Percentiles rank a stretch among this genome's conserved stretches.
These are phyloP conservation scores for Pseudopipra pipra DNA, from an alignment of 2,113 vertebrate species.

Conservation along the genomic window DNA sequence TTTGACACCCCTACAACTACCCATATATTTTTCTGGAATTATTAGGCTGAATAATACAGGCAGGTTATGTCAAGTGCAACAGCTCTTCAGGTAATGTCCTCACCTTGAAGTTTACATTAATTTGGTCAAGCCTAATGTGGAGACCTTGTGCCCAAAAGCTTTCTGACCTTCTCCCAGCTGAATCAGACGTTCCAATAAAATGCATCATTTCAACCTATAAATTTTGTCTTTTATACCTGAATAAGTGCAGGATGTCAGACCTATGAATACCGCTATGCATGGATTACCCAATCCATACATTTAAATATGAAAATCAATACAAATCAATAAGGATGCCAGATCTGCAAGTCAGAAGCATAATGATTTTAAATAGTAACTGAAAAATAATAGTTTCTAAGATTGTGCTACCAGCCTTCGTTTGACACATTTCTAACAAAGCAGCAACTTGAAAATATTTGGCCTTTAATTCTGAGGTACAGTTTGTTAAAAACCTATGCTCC, in stretches of 20 bases:
- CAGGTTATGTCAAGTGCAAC: background rate
- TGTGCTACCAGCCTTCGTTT: background rate
- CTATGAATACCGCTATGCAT: background rate
- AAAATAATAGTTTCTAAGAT: background rate
- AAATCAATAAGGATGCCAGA: background rate
- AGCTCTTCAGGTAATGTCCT: background rate
- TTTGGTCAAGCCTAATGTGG: background rate
- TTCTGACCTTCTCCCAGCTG: background rate
- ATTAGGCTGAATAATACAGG: background rate
- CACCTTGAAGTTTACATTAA: background rate
- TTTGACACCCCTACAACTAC: background rate
- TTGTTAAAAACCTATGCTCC: background rate
- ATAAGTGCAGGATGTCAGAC: background rate
- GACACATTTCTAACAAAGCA: background rate
- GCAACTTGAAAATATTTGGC: background rate
- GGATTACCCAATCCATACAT: background rate
- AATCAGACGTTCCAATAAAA: background rate
- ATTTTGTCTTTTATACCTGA: background rate
- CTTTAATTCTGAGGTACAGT: background rate
- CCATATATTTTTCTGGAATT: background rate
- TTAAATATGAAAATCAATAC: background rate
- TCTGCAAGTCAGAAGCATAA: background rate
- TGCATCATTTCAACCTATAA: background rate
- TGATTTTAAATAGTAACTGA: background rate
- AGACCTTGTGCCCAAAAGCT: background rate